Evolutionary conservation across 2,113 vertebrate genomes (phyloP).

Genomic region (Saccopteryx bilineata): DNA sequence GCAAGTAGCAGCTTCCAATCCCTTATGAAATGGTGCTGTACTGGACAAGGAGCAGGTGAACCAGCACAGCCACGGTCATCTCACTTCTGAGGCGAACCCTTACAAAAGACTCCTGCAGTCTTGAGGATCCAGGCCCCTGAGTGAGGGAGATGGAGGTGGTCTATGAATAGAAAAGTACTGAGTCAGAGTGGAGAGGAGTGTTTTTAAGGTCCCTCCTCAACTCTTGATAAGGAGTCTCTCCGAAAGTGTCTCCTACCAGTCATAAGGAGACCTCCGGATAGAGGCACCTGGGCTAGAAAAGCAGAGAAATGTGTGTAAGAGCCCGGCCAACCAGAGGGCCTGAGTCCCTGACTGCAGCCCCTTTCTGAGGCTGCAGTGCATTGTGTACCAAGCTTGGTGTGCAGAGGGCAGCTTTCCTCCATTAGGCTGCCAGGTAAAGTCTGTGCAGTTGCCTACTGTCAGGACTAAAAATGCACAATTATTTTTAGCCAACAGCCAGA

Average conservation of each 20-base stretch:
- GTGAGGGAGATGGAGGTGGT: background rate
- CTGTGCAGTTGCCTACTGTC: background rate
- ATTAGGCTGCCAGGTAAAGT: accelerated
- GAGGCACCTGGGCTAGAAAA: background rate
- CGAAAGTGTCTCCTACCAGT: background rate
- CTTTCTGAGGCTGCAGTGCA: background rate
- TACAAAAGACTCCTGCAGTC: background rate
- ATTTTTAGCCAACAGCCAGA: background rate
- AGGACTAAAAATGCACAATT: background rate
- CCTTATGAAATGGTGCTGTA: background rate
- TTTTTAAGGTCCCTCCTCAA: background rate
- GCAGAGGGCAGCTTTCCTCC: background rate
- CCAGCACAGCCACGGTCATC: background rate
- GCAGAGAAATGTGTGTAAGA: background rate
- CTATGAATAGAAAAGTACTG: background rate
- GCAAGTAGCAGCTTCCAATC: background rate
- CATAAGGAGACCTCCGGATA: background rate
- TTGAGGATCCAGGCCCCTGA: background rate
- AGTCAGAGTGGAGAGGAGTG: too few relatives aligned
- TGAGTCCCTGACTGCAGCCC: background rate
- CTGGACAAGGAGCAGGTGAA: too few relatives aligned
- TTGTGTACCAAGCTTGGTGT: accelerated
- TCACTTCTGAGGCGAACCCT: background rate
- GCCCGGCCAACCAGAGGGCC: background rate
- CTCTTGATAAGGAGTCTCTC: background rate